Evolutionary conservation across 2,113 vertebrate genomes (phyloP), one percentile per base, ranked within the genome.

Genomic region (Solea solea): DNA sequence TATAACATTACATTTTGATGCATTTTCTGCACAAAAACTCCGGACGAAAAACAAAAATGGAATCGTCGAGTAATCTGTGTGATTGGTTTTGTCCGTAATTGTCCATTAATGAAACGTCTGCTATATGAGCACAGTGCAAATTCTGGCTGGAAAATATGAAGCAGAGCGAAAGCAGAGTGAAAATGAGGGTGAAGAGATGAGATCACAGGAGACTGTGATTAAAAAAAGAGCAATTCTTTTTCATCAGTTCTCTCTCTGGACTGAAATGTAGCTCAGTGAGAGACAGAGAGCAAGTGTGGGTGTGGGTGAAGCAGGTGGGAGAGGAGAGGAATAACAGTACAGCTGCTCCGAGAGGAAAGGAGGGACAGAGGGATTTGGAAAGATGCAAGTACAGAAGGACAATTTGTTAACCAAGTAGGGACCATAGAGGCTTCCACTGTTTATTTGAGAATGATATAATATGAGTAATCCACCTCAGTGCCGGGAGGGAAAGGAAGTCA

Each of bases 251-350:
- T 84, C 74, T 82, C 66, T 75, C 63, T 78, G 69, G 81, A 75
- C 78, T 49, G 59, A 80, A 84, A 64, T 79, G 74, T 66, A 75
- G 55, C 62, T 77, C 73, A 44, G 83, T 49, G 76, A 82, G 79
- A 86, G 80, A 83, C 76, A 68, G 75, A 72, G 81, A 80, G 85
- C 78, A 59, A 80, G 86, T 80, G 75, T 86, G 80, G 59, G 82
- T 87, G 86, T 91, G 88, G 88, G 88, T 88, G 88, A 89, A 87
- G 71, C 76, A 85, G 78, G 89, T 90, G 88, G 85, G 88, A 91
- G 82, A 86, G 78, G 60, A 83, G 78, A 80, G 76, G 69, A 86
- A 90, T 74, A 89, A 87, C 85, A 87, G 84, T 88, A 58, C 85
- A 89, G 86, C 82, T 89, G 80, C 73, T 88, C 84, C 40, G 8